Base-by-base conservation (phyloP, 2,888 invertebrate genomes). In the Xiphydria camelus region DNA sequence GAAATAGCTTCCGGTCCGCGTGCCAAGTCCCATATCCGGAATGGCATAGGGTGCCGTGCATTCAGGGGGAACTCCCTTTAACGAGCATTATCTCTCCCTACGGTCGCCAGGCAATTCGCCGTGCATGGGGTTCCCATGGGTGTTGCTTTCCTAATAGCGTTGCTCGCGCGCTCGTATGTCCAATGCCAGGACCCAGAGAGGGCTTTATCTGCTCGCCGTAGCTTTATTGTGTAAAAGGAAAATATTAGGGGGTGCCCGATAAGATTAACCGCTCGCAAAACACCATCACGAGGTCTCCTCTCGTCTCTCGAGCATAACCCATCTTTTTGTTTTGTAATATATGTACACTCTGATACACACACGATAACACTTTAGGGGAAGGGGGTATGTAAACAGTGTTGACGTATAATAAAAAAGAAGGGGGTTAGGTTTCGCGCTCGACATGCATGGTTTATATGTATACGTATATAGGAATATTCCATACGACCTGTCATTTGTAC, bases 1-100 rank as follows among this genome's bases (percentile, higher is more conserved):
- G n/a, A n/a, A n/a, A n/a, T n/a, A 56, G 51, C 44, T 58, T 58
- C 57, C 60, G 60, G 54, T 44, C 54, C 51, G 51, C 60, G 57
- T 58, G 57, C 58, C 57, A 45, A 45, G 51, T 20, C 36, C 50
- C 42, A 49, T 61, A 64, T 64, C 62, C 62, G 61, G 59, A 52
- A 58, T 49, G 39, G 46, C 61, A 56, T 51, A 55, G 51, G 59
- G 54, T 46, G 25, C 55, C 42, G 45, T 53, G 47, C 52, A 58
- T 40, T 49, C 45, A 51, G 47, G 44, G 50, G 53, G 55, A 46
- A 59, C 53, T 52, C 42, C 12, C 51, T 47, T 49, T 36, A 47
- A 50, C 49, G 46, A 47, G 38, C 41, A 46, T 52, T 48, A 47
- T 47, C 47, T 49, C 48, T 56, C 43, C 42, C 47, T 39, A 23